A percentile compares a stretch with the other conserved stretches of the same genome.
These are phyloP conservation scores for Crioceris asparagi DNA, from an alignment of 2,888 invertebrate species.

Conservation along the genomic window DNA sequence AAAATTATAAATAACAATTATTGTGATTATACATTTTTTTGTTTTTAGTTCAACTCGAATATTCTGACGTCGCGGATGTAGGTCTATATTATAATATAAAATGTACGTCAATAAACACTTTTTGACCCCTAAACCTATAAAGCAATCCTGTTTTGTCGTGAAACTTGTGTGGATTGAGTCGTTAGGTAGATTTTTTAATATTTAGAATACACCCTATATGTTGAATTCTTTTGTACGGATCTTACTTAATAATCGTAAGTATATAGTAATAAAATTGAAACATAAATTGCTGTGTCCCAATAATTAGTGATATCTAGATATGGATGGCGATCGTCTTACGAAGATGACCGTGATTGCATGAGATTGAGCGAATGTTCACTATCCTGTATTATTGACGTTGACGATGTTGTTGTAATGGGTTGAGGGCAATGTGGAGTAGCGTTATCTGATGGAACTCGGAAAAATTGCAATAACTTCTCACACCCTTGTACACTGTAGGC, in stretches of 20 bases:
- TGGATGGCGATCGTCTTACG: slow-evolving; percentile 24
- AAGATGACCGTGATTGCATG: slow-evolving; percentile 14
- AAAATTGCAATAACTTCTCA: too few relatives aligned
- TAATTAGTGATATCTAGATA: slow-evolving; percentile 34
- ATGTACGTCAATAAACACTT: slow-evolving; percentile 9
- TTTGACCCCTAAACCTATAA: slow-evolving; percentile 5
- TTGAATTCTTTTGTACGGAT: slow-evolving; percentile 23
- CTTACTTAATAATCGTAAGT: slow-evolving; percentile 28
- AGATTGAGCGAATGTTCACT: slow-evolving; percentile 19
- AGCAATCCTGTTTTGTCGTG: slow-evolving; percentile 16
- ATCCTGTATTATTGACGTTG: slow-evolving; percentile 26
- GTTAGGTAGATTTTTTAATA: slow-evolving; percentile 22
- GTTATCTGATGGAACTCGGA: slow-evolving; percentile 2
- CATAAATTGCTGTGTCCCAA: slow-evolving; percentile 39
- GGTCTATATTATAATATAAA: slow-evolving; percentile 21
- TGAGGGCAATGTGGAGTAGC: slow-evolving; percentile 20
- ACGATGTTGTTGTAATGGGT: slow-evolving; percentile 25
- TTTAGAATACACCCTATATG: slow-evolving; percentile 24
- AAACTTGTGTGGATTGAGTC: too few relatives aligned
- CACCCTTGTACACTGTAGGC: too few relatives aligned
- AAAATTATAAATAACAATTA: slow-evolving; percentile 31
- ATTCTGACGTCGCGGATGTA: slow-evolving; percentile 26
- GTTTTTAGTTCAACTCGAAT: slow-evolving; percentile 31
- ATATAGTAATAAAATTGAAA: slow-evolving; percentile 26
- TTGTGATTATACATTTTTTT: slow-evolving; percentile 32